These are phyloP conservation scores for Lepus timidus DNA, from an alignment of 2,113 vertebrate genomes.

Conservation along the genomic window DNA sequence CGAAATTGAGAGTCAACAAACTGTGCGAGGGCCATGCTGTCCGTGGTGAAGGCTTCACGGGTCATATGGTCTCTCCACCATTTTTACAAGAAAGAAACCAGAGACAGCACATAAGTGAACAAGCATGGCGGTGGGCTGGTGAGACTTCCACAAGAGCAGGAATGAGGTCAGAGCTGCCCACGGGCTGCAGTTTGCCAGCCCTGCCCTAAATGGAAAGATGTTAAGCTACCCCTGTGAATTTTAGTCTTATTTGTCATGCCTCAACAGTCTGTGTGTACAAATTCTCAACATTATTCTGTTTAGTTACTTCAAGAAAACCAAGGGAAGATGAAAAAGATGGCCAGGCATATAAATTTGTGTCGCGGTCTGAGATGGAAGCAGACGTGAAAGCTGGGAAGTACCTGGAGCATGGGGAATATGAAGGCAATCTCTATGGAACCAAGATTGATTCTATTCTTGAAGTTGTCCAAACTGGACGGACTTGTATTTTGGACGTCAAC, in stretches of 20 bases:
- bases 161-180: background rate
- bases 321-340: constrained; percentile 97
- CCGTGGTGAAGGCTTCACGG: constrained; percentile 3
- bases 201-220: background rate
- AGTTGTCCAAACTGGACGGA: constrained; percentile 94
- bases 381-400: constrained; percentile 97
- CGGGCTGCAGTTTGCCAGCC: background rate
- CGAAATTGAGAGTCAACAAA: background rate
- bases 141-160: constrained; percentile 29
- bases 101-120: background rate
- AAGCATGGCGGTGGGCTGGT: background rate
- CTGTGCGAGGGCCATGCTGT: background rate
- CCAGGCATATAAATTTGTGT: constrained; percentile 96
- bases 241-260: constrained; percentile 26
- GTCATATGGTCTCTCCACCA: background rate
- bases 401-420: constrained; percentile 98
- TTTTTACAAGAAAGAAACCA: background rate
- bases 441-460: constrained; percentile 99
- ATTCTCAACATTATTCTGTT: constrained; percentile 59
- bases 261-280: constrained; percentile 33
- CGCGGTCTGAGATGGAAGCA: constrained; percentile 94
- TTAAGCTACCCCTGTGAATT: background rate
- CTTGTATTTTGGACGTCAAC: constrained; percentile 98
- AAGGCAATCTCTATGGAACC: constrained; percentile 98
- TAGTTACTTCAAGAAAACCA: constrained; percentile 96